Base-by-base conservation (phyloP, 2,113 vertebrate species). In the Lonchura striata region DNA sequence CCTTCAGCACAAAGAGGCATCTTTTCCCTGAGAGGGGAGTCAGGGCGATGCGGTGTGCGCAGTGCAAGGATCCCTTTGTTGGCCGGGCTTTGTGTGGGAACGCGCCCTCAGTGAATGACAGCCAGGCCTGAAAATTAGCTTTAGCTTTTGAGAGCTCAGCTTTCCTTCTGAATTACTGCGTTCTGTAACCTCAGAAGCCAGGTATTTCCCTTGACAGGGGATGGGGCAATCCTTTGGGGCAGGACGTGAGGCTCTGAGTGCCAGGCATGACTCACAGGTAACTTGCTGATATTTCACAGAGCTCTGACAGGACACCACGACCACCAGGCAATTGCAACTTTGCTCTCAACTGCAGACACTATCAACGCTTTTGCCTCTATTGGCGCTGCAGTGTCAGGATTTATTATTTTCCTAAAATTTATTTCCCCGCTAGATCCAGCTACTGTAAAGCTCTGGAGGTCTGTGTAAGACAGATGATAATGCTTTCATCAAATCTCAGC, bases 151-250 rank as follows among this genome's bases (percentile, higher is more conserved):
- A 78, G 84, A 93, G 72, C 82, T 97, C 92, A 42, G 69, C 64
- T 94, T 94, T 94, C 92, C 92, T 72, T 78, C 91, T 95, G 74
- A 94, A 95, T 83, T 84, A 70, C 92, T 57, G 7, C 20, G 2
- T 17, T 82, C 94, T 68, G 96, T 91, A 97, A 97, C 82, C 94
- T 91, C 77, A 96, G 96, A 96, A 96, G 92, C 30, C 88, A 95
- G 47, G 84, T 89, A 91, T 90, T 95, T 96, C 91, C 94, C 92
- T 46, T 23, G 93, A 82, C 86, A 69, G 82, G 28, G 50, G 65
- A 7, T 0, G 1, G 6, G 65, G 60, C 47, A 27, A 20, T 63
- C 84, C 91, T 81, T 11, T 7, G 79, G 89, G 84, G 42, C 71
- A 42, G 92, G 46, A 56, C 0, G 1, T 0, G 0, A 37, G 49